Base-by-base conservation (phyloP, 35 echinoderm and acorn worm species). In the Apostichopus californicus region DNA sequence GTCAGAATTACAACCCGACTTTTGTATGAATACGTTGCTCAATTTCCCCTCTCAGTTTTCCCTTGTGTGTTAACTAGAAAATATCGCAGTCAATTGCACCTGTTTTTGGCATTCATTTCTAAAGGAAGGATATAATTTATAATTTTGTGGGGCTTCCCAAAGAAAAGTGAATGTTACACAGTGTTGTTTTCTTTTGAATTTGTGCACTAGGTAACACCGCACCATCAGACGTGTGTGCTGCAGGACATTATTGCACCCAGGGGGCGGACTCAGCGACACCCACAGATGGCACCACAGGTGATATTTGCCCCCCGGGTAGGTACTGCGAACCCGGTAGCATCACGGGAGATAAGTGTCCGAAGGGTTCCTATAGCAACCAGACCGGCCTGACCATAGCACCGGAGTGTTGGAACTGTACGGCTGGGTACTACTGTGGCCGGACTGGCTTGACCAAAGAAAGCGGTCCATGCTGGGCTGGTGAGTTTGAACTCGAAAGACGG, bases 311-410 rank as follows among this genome's bases (percentile, higher is more conserved):
- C 9, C 90, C 91, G 12, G 97, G 97, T 14, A 88, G 89, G 13
- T 98, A 98, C 95, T 96, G 97, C 68, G 89, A 90, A 21, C 73
- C 95, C 4, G 97, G 97, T 8, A 98, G 95, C 53, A 70, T 94
- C 57, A 90, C 87, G 5, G 96, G 95, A 1, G 87, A 91, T 53
- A 91, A 91, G 4, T 98, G 97, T 71, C 97, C 97, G 34, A 96
- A 94, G 81, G 97, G 97, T 18, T 93, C 93, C 24, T 90, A 94
- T 94, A 98, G 97, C 66, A 98, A 96, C 22, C 95, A 98, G 93
- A 68, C 89, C 10, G 96, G 93, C 1, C 84, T 98, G 34, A 93
- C 52, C 20, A 91, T 71, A 15, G 91, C 91, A 10, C 10, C 34
- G 5, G 89, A 98, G 54, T 98, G 97, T 80, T 92, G 87, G 90